Evolutionary conservation across 2,888 invertebrate genomes (phyloP), one percentile per base, ranked within the genome.

Genomic region (Mesorhabditis spiculigera): DNA sequence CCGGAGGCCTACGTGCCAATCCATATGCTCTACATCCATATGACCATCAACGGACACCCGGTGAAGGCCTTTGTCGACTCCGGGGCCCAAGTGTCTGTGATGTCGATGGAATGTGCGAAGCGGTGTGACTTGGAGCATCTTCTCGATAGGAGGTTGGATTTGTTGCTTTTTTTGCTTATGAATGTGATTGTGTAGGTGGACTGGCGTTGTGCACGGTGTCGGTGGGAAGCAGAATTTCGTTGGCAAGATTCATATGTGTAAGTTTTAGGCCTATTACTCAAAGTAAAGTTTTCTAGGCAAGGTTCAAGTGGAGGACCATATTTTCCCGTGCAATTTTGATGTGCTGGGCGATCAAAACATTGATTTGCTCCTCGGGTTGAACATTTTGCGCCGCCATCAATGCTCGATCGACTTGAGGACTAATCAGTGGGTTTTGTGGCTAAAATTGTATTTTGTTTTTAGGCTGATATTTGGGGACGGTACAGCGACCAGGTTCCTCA

Each of bases 61-160:
- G 95, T 98, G 0, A 96, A 96, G 88, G 97, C 97, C 4, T 98
- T 98, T 87, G 95, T 98, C 71, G 97, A 98, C 88, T 95, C 96
- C 75, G 96, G 91, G 90, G 97, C 97, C 68, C 97, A 98, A 89
- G 93, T 94, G 50, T 97, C 98, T 4, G 95, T 98, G 71, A 97
- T 98, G 95, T 96, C 95, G 64, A 92, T 93, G 73, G 91, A 91
- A 0, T 96, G 95, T 87, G 86, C 90, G 91, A 78, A 94, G 92
- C 79, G 88, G 8, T 81, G 88, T 80, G 69, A 72, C 16, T 70
- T 78, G 50, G 87, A 87, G 84, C 82, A 88, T 44, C 81, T 89
- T 65, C 87, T 89, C 3, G 97, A 97, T 86, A 91, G 91, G 0
- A 90, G 94, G 86, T 97, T 95, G 10, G n/a, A n/a, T 13, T 50